Evolutionary conservation across 2,113 vertebrate genomes (phyloP).

Genomic region (Antigone vipio): DNA sequence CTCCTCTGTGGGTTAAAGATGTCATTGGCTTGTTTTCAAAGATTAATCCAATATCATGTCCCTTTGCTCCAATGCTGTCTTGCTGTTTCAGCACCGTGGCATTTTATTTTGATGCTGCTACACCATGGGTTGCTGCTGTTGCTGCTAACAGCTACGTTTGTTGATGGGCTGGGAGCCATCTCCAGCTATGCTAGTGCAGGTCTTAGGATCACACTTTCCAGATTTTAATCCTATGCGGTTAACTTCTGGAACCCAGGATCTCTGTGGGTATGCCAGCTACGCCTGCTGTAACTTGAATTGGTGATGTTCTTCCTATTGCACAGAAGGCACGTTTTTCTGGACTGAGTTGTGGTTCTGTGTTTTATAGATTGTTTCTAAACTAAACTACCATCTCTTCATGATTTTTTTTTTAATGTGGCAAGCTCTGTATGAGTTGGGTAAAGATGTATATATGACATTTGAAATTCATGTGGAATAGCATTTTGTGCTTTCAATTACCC

Average conservation of each 20-base stretch:
- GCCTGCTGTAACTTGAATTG: background rate
- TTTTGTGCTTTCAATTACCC: background rate
- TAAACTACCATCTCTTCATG: rapidly evolving
- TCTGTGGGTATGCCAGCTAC: background rate
- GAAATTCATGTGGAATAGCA: background rate
- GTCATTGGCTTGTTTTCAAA: background rate
- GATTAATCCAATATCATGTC: background rate
- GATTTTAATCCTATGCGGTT: background rate
- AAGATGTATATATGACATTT: background rate
- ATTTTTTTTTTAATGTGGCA: background rate
- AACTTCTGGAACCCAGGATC: background rate
- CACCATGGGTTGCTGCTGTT: background rate
- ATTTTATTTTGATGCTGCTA: background rate
- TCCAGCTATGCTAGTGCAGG: background rate
- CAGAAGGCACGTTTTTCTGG: background rate
- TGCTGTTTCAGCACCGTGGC: background rate
- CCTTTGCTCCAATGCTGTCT: background rate
- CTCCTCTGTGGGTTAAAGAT: background rate
- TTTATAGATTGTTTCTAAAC: background rate
- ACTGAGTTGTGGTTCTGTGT: background rate
- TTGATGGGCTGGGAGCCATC: background rate
- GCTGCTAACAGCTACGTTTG: background rate
- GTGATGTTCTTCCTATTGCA: background rate
- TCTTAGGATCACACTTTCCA: background rate
- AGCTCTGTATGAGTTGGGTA: background rate